Evolutionary conservation across 1,140 invertebrate genomes (phyloP), one percentile per base, ranked within the genome.

Genomic region (Metaphire vulgaris): DNA sequence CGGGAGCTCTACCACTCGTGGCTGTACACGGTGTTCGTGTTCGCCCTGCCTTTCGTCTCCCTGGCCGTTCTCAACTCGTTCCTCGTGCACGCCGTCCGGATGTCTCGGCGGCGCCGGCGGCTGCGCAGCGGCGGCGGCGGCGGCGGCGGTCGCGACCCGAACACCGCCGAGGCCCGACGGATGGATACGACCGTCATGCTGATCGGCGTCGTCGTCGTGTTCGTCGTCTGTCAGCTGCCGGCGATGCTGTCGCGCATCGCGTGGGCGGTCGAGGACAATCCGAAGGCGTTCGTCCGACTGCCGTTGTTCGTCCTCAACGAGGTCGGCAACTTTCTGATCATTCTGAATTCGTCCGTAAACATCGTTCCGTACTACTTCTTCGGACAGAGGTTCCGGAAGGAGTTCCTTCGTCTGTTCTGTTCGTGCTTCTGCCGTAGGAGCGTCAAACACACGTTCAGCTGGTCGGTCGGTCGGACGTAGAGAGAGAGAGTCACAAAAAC

Each of bases 331-430:
- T 84, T 86, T 74, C 77, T 86, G 1, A 82, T 86, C 64, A 81
- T 83, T 21, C 75, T 86, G 15, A 86, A 86, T 78, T 86, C 85
- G 41, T 84, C 85, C 33, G 82, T 85, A 70, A 86, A 86, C 78
- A 85, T 86, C 72, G 81, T 86, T 16, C 85, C 85, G 74, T 86
- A 86, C 80, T 86, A 86, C 76, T 84, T 86, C 73, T 86, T 86
- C 74, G 84, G 85, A 41, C 79, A 81, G 73, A 81, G 81, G 70
- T 86, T 86, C 76, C 81, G 85, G 1, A 79, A 76, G 26, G 81
- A 86, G 75, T 86, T 86, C 78, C 82, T 81, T 82, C 71, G 79
- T 64, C 33, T 83, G 1, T 85, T 86, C 78, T 86, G 83, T 73
- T 76, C 74, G 12, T 84, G 81, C 30, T 29, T 29, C 70, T 2